Conservation (phyloP, 2,888 invertebrate genomes). For the Argyresthia goedartella region DNA sequence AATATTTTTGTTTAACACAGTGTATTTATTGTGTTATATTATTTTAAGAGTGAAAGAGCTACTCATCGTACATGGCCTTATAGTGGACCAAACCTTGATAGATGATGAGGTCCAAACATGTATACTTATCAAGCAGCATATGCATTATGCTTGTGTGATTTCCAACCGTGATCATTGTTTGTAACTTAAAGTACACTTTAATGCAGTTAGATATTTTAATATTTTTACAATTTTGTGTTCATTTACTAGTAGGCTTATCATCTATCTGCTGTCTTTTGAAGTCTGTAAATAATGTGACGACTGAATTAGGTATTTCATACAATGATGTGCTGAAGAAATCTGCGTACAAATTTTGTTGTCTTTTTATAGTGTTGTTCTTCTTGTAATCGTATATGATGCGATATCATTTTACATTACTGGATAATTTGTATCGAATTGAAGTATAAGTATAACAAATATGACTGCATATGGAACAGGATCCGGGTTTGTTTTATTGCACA, state of each 20-base stretch:
- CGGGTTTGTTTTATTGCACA: neutral
- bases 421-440: constrained; percentile 3
- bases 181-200: neutral
- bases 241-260: neutral
- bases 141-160: constrained; percentile 24
- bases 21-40: constrained; percentile 7
- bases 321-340: constrained; percentile 11
- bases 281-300: constrained; percentile 1
- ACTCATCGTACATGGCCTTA: constrained; percentile 36
- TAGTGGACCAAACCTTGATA: constrained; percentile 54
- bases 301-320: constrained; percentile 6
- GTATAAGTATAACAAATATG: constrained; percentile 9
- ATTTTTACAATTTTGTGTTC: neutral
- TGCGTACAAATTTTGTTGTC: constrained; percentile 53
- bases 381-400: constrained; percentile 46
- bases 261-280: neutral
- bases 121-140: constrained; percentile 23
- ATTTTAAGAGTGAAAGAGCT: neutral
- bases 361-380: constrained; percentile 39
- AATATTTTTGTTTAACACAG: constrained; percentile 1
- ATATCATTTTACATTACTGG: constrained; percentile 19
- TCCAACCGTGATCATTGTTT: constrained; percentile 11
- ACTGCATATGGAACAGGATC: neutral
- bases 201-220: neutral
- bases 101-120: constrained; percentile 27